Percentiles rank a stretch among this genome's conserved stretches.
phyloP scores from a whole-genome alignment of 2,113 vertebrate genomes.

The Lepus americanus region DNA sequence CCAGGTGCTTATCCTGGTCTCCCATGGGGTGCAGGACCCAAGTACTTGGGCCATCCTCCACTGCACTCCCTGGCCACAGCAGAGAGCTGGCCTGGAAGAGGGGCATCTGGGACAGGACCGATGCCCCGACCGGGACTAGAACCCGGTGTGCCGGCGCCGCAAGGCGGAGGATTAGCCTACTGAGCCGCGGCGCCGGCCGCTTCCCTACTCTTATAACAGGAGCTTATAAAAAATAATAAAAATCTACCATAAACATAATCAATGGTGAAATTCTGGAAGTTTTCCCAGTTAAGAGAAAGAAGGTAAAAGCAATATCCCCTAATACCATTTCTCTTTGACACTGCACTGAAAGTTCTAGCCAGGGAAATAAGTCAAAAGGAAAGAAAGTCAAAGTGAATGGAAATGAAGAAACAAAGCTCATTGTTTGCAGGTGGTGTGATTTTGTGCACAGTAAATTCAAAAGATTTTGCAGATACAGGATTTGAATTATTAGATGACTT shows the following conservation, averaged over 20 bases:
- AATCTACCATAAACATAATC: background rate
- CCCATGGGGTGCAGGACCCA: no score
- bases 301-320: background rate
- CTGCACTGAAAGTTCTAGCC: background rate
- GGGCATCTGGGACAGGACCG: no score
- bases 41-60: no score
- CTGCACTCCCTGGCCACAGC: no score
- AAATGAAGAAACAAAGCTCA: slow-evolving; percentile 12
- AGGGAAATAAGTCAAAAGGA: background rate
- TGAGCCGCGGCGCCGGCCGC: no score
- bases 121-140: no score
- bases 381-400: background rate
- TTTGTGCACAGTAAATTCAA: background rate
- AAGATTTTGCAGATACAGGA: background rate
- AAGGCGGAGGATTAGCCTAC: no score
- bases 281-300: background rate
- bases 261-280: background rate
- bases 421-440: slow-evolving; percentile 3
- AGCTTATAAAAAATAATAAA: slow-evolving; percentile 24
- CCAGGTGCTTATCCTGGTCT: no score
- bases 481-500: background rate
- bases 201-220: no score
- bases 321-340: background rate
- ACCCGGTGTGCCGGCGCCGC: no score
- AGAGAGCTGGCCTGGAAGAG: no score